Conservation (phyloP, 2,797 vertebrate genomes). For the Clarias laeviceps region DNA sequence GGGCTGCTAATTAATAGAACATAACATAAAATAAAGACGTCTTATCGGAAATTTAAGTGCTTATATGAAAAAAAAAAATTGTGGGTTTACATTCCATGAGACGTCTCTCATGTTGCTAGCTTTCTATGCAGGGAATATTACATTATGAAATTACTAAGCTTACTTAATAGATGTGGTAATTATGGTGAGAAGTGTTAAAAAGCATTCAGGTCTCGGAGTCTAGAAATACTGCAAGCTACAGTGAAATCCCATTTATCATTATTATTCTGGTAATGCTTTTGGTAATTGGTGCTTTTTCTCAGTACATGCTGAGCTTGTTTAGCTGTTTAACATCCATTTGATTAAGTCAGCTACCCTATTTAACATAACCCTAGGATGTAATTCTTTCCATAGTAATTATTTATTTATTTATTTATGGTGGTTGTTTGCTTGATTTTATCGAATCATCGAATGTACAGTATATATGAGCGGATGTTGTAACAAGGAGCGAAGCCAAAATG, state of each 20-base stretch:
- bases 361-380: neutral
- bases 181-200: slow-evolving; percentile 24
- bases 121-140: slow-evolving; percentile 5
- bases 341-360: slow-evolving; percentile 1
- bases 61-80: neutral
- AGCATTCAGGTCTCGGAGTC: slow-evolving; percentile 6
- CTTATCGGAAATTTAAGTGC: neutral
- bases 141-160: slow-evolving; percentile 7
- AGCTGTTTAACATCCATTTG: slow-evolving; percentile 4
- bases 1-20: neutral
- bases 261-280: slow-evolving; percentile 22
- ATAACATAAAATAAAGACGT: neutral
- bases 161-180: slow-evolving; percentile 19
- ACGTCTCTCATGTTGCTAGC: neutral
- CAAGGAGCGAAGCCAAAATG: neutral
- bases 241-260: slow-evolving; percentile 27
- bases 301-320: neutral
- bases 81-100: neutral
- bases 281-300: slow-evolving; percentile 23
- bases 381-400: neutral
- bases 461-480: neutral
- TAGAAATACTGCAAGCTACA: slow-evolving; percentile 5
- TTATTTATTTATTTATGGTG: too few species aligned
- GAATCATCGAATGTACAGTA: neutral
- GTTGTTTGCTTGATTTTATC: neutral